These are phyloP conservation scores for Discoglossus pictus DNA, from an alignment of 2,797 vertebrate species.

Conservation along the genomic window DNA sequence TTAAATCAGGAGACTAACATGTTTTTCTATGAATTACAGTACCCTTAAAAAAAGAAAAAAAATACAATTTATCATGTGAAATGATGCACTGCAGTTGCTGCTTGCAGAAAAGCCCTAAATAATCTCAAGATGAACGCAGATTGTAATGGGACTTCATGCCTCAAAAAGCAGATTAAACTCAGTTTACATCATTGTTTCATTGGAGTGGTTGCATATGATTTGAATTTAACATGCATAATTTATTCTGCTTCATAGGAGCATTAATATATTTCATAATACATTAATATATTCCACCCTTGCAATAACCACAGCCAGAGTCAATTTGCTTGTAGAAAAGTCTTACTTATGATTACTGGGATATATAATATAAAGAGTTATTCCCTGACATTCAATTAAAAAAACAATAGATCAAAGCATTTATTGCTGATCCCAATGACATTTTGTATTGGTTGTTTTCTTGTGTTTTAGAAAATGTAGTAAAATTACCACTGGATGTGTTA, in stretches of 20 bases:
- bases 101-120: too few relatives aligned
- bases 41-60: too few relatives aligned
- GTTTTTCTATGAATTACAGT: too few relatives aligned
- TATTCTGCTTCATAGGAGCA: slow-evolving; percentile 3
- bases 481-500: too few relatives aligned
- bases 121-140: too few relatives aligned
- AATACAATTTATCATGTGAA: too few relatives aligned
- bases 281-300: slow-evolving; percentile 28
- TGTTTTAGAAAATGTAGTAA: slow-evolving; percentile 15
- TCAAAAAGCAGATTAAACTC: neutral
- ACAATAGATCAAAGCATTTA: slow-evolving; percentile 11
- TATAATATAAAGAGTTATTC: slow-evolving; percentile 14
- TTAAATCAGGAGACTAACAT: too few relatives aligned
- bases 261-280: slow-evolving; percentile 15
- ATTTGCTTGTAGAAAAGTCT: slow-evolving; percentile 10
- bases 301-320: slow-evolving; percentile 6
- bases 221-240: slow-evolving; percentile 12
- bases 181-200: slow-evolving; percentile 3
- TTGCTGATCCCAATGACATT: neutral
- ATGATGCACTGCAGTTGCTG: too few relatives aligned
- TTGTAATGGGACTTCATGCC: too few relatives aligned
- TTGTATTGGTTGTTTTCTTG: neutral
- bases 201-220: neutral
- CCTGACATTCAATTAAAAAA: slow-evolving; percentile 22
- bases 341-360: slow-evolving; percentile 2